A percentile compares a stretch with the other conserved stretches of the same genome.
Evolutionary conservation across 2,797 vertebrate species (phyloP).

Genomic region (Spinibarbus caldwelli): DNA sequence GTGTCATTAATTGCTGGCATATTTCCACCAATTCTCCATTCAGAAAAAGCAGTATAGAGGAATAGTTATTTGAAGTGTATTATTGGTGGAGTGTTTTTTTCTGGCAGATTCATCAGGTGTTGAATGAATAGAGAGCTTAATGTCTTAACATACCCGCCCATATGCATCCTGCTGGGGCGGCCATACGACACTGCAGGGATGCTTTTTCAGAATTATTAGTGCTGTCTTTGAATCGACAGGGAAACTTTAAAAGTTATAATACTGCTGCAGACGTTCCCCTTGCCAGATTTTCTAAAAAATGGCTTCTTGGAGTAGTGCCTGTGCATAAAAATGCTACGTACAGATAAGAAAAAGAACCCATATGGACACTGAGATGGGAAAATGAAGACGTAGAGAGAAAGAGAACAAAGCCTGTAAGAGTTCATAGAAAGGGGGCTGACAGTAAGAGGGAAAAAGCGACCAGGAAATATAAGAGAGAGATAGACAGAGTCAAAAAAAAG

Average conservation of each 20-base stretch:
- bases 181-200: slow-evolving; percentile 49
- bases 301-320: slow-evolving; percentile 47
- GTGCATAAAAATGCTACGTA: slow-evolving; percentile 33
- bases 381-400: slow-evolving; percentile 5
- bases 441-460: slow-evolving; percentile 1
- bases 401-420: background rate
- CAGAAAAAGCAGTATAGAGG: slow-evolving; percentile 6
- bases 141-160: slow-evolving; percentile 51
- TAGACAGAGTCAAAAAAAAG: background rate
- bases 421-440: background rate
- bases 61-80: background rate
- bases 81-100: slow-evolving; percentile 33
- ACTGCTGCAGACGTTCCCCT: slow-evolving; percentile 51
- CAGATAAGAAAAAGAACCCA: background rate
- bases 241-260: slow-evolving; percentile 63
- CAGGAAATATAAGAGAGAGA: background rate
- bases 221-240: slow-evolving; percentile 60
- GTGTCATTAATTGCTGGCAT: slow-evolving; percentile 43
- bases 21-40: slow-evolving; percentile 12
- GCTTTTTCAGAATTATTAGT: slow-evolving; percentile 58
- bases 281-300: slow-evolving; percentile 56
- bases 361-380: background rate
- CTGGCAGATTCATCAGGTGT: slow-evolving; percentile 52
- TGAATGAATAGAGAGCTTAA: slow-evolving; percentile 62
- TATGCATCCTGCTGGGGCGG: slow-evolving; percentile 41